Percentiles rank a stretch among this genome's conserved stretches.
Conservation (phyloP, 1,140 invertebrate genomes). For the Himalopsyche phryganea region DNA sequence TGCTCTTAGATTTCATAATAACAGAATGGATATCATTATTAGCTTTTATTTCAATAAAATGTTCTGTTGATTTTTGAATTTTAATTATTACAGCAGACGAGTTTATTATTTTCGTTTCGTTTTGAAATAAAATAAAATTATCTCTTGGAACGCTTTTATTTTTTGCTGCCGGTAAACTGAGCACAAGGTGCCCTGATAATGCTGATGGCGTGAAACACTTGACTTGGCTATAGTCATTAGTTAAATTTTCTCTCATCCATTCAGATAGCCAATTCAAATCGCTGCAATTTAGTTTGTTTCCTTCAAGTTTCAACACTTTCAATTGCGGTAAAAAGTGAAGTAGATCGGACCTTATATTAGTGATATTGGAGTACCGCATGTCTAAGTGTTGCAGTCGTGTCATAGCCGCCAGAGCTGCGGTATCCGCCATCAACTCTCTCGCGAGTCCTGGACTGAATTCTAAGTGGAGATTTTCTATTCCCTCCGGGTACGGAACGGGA, state of each 20-base stretch:
- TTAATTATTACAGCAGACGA: too few relatives aligned
- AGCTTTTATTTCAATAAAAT: too few relatives aligned
- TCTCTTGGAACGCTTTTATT: too few relatives aligned
- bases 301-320: conserved; percentile 55
- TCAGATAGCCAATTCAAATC: conserved; percentile 61
- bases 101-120: too few relatives aligned
- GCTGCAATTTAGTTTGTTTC: conserved; percentile 64
- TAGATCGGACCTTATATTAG: conserved; percentile 63
- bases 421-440: conserved; percentile 63
- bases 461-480: conserved; percentile 68
- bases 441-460: conserved; percentile 69
- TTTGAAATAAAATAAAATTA: too few relatives aligned
- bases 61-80: too few relatives aligned
- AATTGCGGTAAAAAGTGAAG: conserved; percentile 67
- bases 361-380: conserved; percentile 62
- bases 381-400: conserved; percentile 66
- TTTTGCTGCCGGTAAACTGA: conserved; percentile 40
- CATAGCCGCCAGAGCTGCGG: conserved; percentile 66
- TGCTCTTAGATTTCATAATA: too few relatives aligned
- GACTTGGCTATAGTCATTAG: conserved; percentile 42
- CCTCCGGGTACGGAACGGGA: conserved; percentile 64
- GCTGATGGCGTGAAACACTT: conserved; percentile 43
- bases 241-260: conserved; percentile 59
- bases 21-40: too few relatives aligned
- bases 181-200: conserved; percentile 43